phyloP scores from a whole-genome alignment of 1,140 invertebrate genomes.

The Gryon sp. region DNA sequence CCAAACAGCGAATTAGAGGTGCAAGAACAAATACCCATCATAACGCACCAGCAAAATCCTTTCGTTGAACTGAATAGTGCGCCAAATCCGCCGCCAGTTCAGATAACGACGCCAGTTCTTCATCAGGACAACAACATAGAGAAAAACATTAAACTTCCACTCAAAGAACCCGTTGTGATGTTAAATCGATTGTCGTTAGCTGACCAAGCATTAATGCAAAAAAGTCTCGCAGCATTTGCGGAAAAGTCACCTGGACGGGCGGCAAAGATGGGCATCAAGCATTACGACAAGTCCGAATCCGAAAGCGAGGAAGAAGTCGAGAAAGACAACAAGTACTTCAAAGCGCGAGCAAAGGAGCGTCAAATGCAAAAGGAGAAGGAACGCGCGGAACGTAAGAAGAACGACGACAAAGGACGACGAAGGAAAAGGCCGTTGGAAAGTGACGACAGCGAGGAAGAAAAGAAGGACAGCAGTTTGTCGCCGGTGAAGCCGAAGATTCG shows the following conservation, averaged over 20 bases:
- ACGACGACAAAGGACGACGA: slow-evolving; percentile 65
- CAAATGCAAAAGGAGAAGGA: slow-evolving; percentile 75
- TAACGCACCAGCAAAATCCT: background rate
- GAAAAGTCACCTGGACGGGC: slow-evolving; percentile 82
- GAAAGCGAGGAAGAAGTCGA: slow-evolving; percentile 80
- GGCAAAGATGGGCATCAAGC: slow-evolving; percentile 80
- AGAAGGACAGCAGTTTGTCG: slow-evolving; percentile 58
- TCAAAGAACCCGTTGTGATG: slow-evolving; percentile 80
- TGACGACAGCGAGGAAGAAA: slow-evolving; percentile 67
- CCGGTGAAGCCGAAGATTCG: slow-evolving; percentile 88
- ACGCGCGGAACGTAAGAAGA: slow-evolving; percentile 72
- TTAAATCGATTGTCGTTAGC: slow-evolving; percentile 82
- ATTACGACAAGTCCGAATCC: slow-evolving; percentile 76
- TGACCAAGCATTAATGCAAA: slow-evolving; percentile 83
- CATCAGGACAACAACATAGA: slow-evolving; percentile 70
- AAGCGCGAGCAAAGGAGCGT: slow-evolving; percentile 74
- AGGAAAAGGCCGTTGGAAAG: slow-evolving; percentile 68
- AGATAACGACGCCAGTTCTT: background rate
- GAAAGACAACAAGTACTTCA: slow-evolving; percentile 80
- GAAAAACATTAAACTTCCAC: slow-evolving; percentile 63
- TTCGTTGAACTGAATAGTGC: slow-evolving; percentile 18
- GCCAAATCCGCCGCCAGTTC: too few species aligned
- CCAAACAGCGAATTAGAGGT: background rate
- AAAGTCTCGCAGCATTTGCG: slow-evolving; percentile 82
- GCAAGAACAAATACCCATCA: slow-evolving; percentile 1